Conservation (phyloP, 2,888 invertebrate species). For the Drosophila diplacantha region DNA sequence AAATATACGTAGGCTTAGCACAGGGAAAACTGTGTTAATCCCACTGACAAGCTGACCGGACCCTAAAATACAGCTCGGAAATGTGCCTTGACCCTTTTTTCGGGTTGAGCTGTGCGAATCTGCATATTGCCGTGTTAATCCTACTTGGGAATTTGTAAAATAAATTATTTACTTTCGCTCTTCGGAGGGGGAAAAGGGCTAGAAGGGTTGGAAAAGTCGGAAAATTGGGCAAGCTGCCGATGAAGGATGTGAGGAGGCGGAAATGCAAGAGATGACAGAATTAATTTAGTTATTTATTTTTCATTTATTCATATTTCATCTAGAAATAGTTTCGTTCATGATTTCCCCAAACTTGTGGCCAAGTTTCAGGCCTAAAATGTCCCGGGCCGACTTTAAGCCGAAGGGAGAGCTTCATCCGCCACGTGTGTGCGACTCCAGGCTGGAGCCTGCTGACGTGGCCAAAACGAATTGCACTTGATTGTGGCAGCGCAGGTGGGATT, state of each 20-base stretch:
- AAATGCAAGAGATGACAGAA: no score
- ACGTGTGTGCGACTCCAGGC: constrained; percentile 17
- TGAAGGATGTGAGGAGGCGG: constrained; percentile 1
- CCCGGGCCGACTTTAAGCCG: constrained; percentile 18
- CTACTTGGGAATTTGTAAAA: constrained; percentile 71
- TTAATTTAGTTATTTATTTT: background rate
- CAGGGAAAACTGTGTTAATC: constrained; percentile 62
- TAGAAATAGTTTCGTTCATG: background rate
- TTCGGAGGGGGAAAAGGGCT: background rate
- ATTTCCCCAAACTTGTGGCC: background rate
- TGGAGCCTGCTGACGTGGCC: constrained; percentile 57
- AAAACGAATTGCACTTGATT: constrained; percentile 71
- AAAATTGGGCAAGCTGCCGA: background rate
- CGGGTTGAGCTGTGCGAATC: constrained; percentile 49
- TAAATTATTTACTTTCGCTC: constrained; percentile 64
- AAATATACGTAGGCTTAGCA: constrained; percentile 68
- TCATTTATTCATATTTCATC: background rate
- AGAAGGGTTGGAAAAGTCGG: constrained; percentile 38
- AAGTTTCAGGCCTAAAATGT: constrained; percentile 24
- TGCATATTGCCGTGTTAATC: constrained; percentile 72
- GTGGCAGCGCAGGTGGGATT: constrained; percentile 56
- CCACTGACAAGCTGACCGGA: constrained; percentile 59
- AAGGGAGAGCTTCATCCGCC: background rate
- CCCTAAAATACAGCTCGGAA: constrained; percentile 41
- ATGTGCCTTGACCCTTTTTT: constrained; percentile 37